These are phyloP conservation scores for Phalacrocorax pelagicus DNA, from an alignment of 2,113 vertebrate species.

Conservation along the genomic window DNA sequence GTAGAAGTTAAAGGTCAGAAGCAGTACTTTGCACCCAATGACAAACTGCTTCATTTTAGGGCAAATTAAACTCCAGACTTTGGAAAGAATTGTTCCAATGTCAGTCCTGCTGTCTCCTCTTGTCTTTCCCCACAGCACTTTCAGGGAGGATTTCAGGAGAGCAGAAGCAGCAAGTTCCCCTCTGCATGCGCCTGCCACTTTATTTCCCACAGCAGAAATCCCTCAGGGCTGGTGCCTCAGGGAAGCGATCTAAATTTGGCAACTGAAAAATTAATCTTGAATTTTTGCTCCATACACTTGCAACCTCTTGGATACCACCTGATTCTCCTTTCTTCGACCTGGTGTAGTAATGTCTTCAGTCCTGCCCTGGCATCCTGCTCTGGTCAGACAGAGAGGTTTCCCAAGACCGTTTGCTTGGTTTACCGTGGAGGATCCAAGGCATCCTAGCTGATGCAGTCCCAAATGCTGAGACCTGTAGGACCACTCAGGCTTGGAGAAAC, in stretches of 20 bases:
- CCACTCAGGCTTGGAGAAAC: fast-evolving
- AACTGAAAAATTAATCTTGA: background rate
- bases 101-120: background rate
- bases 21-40: slow-evolving; percentile 23
- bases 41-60: slow-evolving; percentile 61
- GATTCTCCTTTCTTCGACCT: background rate
- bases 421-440: background rate
- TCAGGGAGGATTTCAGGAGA: background rate
- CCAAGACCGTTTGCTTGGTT: background rate
- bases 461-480: background rate
- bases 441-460: background rate
- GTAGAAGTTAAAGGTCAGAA: slow-evolving; percentile 43
- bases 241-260: slow-evolving; percentile 34
- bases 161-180: background rate
- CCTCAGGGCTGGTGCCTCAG: background rate
- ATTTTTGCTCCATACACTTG: background rate
- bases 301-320: background rate
- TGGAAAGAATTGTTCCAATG: background rate
- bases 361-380: background rate
- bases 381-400: background rate
- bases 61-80: slow-evolving; percentile 29
- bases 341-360: background rate
- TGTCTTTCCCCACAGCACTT: background rate
- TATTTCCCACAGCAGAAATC: slow-evolving; percentile 5
- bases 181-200: background rate